Evolutionary conservation across 2,797 vertebrate species (phyloP).

Genomic region (Ctenochaetus hawaiiensis): DNA sequence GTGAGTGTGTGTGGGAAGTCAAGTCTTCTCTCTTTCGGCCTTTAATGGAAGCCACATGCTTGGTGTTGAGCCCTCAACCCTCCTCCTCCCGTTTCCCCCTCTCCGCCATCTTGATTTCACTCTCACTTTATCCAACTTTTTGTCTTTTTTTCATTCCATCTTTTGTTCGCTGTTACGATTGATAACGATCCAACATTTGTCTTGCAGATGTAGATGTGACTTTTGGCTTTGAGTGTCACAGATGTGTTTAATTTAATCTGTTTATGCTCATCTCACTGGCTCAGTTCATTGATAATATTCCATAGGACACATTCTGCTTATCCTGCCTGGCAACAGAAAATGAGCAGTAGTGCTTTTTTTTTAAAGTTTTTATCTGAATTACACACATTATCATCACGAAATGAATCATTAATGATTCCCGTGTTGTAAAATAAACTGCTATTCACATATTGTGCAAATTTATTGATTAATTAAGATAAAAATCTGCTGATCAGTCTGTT

Average conservation of each 20-base stretch:
- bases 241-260: conserved; percentile 13
- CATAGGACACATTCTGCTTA: conserved; percentile 9
- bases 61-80: conserved; percentile 24
- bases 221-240: background rate
- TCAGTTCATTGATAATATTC: background rate
- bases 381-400: no score
- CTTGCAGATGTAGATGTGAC: background rate
- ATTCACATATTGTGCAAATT: background rate
- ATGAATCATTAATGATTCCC: background rate
- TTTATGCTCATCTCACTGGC: conserved; percentile 33
- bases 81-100: conserved; percentile 35
- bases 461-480: background rate
- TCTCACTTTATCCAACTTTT: conserved; percentile 24
- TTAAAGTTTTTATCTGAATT: no score
- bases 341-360: background rate
- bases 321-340: conserved; percentile 32
- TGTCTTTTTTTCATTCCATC: background rate
- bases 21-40: no score
- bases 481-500: background rate
- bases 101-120: conserved; percentile 54
- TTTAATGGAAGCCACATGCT: conserved; percentile 73
- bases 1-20: conserved; percentile 6
- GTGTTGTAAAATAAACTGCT: background rate
- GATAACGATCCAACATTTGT: background rate
- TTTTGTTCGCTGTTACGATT: background rate